phyloP scores from a whole-genome alignment of 2,113 vertebrate genomes.

The Trematomus loennbergii region DNA sequence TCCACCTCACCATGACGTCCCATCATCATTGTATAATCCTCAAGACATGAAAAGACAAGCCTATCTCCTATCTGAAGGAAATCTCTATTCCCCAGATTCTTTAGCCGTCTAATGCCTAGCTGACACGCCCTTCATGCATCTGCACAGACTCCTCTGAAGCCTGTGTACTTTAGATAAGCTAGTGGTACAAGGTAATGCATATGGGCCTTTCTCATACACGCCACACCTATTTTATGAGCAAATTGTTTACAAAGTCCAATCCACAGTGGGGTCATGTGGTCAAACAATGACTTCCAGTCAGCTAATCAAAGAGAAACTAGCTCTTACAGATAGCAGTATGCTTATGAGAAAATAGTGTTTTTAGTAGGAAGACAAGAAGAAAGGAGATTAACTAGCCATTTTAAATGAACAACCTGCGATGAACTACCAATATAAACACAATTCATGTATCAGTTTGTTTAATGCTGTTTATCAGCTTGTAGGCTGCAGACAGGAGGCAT shows the following conservation, averaged over 20 bases:
- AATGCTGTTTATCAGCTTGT: conserved; percentile 24
- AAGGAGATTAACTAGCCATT: conserved; percentile 39
- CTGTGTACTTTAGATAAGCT: conserved; percentile 59
- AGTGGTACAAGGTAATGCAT: conserved; percentile 25
- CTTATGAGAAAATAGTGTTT: conserved; percentile 29
- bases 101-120: conserved; percentile 42
- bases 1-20: conserved; percentile 64
- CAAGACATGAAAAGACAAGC: conserved; percentile 66
- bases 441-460: conserved; percentile 42
- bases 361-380: conserved; percentile 1
- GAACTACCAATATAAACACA: conserved; percentile 10
- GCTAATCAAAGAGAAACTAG: conserved; percentile 20
- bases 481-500: conserved; percentile 44
- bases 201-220: conserved; percentile 27
- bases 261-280: background rate
- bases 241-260: conserved; percentile 28
- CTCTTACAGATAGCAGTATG: conserved; percentile 6
- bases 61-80: conserved; percentile 63
- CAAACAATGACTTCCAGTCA: background rate
- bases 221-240: conserved; percentile 41
- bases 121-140: conserved; percentile 62
- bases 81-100: conserved; percentile 61
- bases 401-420: conserved; percentile 39
- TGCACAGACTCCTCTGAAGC: conserved; percentile 26
- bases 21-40: conserved; percentile 77